Conservation (phyloP, 2,888 invertebrate species). For the Anticlea derivata region DNA sequence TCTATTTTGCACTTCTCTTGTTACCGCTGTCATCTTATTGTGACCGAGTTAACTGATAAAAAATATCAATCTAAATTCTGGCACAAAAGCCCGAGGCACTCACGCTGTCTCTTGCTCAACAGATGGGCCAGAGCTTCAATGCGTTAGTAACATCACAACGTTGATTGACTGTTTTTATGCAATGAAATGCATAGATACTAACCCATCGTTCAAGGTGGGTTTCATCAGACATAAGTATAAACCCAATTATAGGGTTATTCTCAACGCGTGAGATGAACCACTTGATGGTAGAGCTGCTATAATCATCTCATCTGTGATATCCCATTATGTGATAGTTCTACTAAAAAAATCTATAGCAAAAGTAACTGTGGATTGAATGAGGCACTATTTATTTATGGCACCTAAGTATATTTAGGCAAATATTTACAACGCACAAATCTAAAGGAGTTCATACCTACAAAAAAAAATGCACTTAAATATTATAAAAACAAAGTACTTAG, state of each 20-base stretch:
- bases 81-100: conserved; percentile 79
- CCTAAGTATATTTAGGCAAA: no score
- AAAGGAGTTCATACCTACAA: no score
- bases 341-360: no score
- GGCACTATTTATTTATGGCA: no score
- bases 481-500: no score
- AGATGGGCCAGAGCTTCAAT: conserved; percentile 30
- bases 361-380: no score
- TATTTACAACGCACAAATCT: no score
- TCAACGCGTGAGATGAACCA: background rate
- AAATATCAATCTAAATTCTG: conserved; percentile 84
- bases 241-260: background rate
- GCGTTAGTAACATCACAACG: conserved; percentile 30
- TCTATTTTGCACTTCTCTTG: conserved; percentile 81
- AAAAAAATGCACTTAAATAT: no score
- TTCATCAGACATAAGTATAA: background rate
- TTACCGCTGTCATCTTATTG: conserved; percentile 81
- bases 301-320: background rate
- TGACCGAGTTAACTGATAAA: conserved; percentile 80
- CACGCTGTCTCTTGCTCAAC: conserved; percentile 67
- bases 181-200: conserved; percentile 17
- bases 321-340: background rate
- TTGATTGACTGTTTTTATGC: conserved; percentile 21
- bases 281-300: no score
- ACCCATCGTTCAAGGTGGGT: conserved; percentile 7